Evolutionary conservation across 2,113 vertebrate genomes (phyloP), one percentile per base, ranked within the genome.

Genomic region (Loxodonta africana): DNA sequence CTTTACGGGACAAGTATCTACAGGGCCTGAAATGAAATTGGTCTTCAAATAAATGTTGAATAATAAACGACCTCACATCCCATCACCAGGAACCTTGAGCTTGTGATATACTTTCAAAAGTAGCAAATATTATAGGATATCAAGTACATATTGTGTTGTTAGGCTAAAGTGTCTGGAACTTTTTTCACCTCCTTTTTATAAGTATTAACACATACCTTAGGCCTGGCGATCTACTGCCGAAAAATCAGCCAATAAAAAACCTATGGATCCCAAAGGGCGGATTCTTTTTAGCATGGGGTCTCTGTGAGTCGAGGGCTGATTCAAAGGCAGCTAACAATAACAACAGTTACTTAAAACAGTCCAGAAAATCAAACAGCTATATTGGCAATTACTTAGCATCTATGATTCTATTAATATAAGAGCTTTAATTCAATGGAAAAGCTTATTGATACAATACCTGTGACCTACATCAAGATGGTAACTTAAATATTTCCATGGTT

Each of bases 401-500:
- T 30, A 51, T 17, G 12, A 60, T 33, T 48, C 44, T 3, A 78
- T 95, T 82, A 44, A 83, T 33, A 94, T 41, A 62, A 21, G 60
- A 3, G 60, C 7, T 62, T 23, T 20, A 62, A 62, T 62, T 23
- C 62, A 80, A 28, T 44, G 11, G 69, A 78, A 67, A 10, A 96
- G 81, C 21, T 85, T 15, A 78, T 44, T 33, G 17, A 26, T 83
- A 0, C 60, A 81, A 76, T 3, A 92, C 30, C 53, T 95, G 20
- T 5, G 73, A 25, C 37, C 5, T 86, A 74, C 69, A 85, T n/a
- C 48, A 86, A 80, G 71, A 80, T 5, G 82, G 77, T 21, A 89
- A 83, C 74, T 82, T 83, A 80, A 91, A 21, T 74, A 80, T 63
- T 81, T 94, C 67, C 21, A 87, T 3, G 8, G n/a, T 92, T 94